These are phyloP conservation scores for Acrocephalus kingi DNA, from an alignment of 2,113 vertebrate genomes.

Conservation along the genomic window DNA sequence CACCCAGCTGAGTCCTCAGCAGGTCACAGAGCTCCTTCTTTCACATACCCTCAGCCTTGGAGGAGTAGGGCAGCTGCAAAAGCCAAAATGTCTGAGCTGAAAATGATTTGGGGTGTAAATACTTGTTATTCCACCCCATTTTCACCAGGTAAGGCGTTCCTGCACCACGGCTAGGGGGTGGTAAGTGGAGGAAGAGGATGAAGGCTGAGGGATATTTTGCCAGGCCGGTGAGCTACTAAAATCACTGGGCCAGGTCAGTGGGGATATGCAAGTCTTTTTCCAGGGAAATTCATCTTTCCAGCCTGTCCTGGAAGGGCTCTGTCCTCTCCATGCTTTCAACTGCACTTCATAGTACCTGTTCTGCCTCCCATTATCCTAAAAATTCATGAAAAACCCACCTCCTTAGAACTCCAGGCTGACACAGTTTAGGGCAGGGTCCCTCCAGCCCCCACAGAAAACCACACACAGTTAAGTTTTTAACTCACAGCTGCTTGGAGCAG, in stretches of 20 bases:
- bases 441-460: neutral
- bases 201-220: neutral
- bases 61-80: neutral
- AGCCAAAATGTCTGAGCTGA: neutral
- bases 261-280: neutral
- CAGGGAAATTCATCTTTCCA: neutral
- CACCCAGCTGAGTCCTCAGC: neutral
- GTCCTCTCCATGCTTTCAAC: fast-evolving
- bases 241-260: neutral
- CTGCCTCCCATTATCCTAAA: neutral
- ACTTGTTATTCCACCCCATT: neutral
- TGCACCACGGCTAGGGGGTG: neutral
- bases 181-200: neutral
- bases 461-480: neutral
- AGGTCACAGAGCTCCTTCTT: neutral
- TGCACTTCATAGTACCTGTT: neutral
- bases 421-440: neutral
- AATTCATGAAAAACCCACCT: fast-evolving
- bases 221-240: neutral
- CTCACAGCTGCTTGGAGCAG: neutral
- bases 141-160: neutral
- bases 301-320: neutral
- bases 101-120: neutral
- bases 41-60: neutral
- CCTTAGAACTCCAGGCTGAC: fast-evolving